Evolutionary conservation across 2,113 vertebrate species (phyloP).

Genomic region (Elachura formosa): DNA sequence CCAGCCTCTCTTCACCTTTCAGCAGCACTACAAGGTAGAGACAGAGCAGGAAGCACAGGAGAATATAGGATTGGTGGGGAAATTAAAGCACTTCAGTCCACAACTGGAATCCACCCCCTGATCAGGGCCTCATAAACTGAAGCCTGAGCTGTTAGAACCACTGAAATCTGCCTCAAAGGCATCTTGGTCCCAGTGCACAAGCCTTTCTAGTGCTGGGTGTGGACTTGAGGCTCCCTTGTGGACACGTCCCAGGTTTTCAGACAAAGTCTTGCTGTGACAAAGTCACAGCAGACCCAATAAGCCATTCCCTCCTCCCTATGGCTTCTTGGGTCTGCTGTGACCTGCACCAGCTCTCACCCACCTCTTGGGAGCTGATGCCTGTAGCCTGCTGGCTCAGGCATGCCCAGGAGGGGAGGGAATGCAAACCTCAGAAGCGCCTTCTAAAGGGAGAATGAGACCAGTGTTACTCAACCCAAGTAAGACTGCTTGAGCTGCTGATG

Average conservation of each 20-base stretch:
- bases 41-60: background rate
- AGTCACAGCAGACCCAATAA: too few relatives aligned
- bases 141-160: background rate
- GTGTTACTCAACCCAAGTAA: background rate
- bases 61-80: background rate
- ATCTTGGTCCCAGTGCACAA: background rate
- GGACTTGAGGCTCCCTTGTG: background rate
- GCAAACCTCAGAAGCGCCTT: fast-evolving
- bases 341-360: background rate
- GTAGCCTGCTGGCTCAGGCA: background rate
- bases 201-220: background rate
- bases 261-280: too few relatives aligned
- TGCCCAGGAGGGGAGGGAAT: background rate
- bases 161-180: background rate
- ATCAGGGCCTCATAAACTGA: background rate
- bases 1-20: background rate
- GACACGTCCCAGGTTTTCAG: background rate
- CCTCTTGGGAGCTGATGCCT: background rate
- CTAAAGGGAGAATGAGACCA: background rate
- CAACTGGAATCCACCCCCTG: background rate
- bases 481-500: background rate
- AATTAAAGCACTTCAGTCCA: background rate
- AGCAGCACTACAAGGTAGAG: background rate
- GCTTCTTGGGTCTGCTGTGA: background rate
- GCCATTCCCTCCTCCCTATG: background rate